Evolutionary conservation across 1,140 invertebrate species (phyloP).

Genomic region (Heterodera schachtii): DNA sequence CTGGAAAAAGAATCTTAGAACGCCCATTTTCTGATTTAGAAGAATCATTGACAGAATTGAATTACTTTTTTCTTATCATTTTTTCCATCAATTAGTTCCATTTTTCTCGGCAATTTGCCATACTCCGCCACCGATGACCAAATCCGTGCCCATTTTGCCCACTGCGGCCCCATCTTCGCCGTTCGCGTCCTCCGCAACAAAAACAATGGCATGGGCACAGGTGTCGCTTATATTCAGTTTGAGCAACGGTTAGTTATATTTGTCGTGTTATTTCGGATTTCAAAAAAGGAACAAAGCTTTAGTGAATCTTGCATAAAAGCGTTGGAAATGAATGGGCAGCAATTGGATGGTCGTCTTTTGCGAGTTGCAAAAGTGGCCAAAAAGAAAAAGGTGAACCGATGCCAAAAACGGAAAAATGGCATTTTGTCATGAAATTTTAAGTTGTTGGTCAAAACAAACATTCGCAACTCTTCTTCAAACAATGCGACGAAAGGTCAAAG

Average conservation of each 20-base stretch:
- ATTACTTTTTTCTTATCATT: background rate
- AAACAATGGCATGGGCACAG: slow-evolving; percentile 4
- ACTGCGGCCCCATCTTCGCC: background rate
- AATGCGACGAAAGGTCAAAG: too few species aligned
- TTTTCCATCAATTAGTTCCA: background rate
- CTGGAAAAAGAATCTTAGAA: too few species aligned
- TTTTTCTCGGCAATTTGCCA: slow-evolving; percentile 28
- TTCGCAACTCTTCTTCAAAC: too few species aligned
- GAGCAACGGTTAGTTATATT: background rate
- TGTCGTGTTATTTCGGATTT: background rate
- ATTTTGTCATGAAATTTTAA: too few species aligned
- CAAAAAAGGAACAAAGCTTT: background rate
- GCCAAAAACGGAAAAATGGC: too few species aligned
- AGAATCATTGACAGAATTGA: background rate
- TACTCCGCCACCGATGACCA: background rate
- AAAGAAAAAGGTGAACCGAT: slow-evolving; percentile 11
- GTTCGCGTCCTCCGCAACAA: slow-evolving; percentile 14
- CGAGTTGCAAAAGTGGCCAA: slow-evolving; percentile 19
- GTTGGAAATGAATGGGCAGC: background rate
- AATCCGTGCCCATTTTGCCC: slow-evolving; percentile 2
- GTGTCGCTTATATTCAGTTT: slow-evolving; percentile 11
- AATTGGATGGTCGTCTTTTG: slow-evolving; percentile 4
- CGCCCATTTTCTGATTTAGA: background rate
- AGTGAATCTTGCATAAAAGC: background rate
- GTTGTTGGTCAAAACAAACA: too few species aligned